Evolutionary conservation across 2,113 vertebrate species (phyloP).

Genomic region (Vireo altiloquus): DNA sequence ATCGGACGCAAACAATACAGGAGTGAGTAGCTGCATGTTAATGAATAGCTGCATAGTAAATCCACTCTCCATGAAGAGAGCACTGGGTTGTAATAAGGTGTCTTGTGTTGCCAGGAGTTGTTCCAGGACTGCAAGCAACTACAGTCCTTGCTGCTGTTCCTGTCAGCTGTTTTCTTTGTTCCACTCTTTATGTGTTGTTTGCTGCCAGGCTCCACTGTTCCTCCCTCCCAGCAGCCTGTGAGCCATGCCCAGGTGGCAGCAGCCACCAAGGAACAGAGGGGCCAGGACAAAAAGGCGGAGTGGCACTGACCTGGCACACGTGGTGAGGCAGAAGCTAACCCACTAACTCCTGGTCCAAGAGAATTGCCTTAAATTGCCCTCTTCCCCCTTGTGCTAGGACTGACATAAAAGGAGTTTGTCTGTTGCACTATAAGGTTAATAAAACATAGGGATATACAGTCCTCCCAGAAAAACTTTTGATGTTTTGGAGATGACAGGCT

Average conservation of each 20-base stretch:
- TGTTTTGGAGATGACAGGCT: neutral
- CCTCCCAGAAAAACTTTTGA: neutral
- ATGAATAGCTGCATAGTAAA: neutral
- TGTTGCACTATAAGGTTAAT: neutral
- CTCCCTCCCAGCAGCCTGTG: neutral
- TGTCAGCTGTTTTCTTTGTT: neutral
- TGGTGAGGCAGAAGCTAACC: neutral
- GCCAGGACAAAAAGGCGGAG: neutral
- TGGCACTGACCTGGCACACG: neutral
- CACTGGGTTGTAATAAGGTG: neutral
- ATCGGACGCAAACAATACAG: neutral
- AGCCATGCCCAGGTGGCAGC: neutral
- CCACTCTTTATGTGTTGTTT: neutral
- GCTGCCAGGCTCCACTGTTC: neutral
- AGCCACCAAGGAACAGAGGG: neutral
- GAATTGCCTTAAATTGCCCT: neutral
- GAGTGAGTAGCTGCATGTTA: neutral
- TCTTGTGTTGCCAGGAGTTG: neutral
- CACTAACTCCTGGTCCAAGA: neutral
- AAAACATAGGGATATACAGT: neutral
- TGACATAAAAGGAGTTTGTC: neutral
- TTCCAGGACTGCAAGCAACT: neutral
- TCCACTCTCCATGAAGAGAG: neutral
- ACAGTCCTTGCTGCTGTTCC: neutral
- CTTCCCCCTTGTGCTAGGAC: neutral